phyloP scores from a whole-genome alignment of 2,113 vertebrate species.

The Budorcas taxicolor region DNA sequence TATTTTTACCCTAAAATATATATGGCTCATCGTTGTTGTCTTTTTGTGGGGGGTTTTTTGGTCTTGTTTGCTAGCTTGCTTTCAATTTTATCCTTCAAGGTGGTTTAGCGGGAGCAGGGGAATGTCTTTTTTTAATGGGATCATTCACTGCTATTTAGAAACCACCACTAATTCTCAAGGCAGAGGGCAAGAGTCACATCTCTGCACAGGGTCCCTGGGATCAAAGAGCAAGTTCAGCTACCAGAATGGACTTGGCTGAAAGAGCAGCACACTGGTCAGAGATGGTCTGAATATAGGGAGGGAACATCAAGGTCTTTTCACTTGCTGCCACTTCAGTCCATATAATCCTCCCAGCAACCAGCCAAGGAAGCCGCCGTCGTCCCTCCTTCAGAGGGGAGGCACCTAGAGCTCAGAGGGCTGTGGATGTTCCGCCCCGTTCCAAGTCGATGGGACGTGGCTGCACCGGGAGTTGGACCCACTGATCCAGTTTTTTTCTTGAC shows the following conservation, averaged over 20 bases:
- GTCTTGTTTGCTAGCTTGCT: background rate
- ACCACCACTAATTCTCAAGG: background rate
- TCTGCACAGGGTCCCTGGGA: background rate
- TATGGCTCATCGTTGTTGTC: background rate
- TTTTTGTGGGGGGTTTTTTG: background rate
- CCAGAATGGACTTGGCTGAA: background rate
- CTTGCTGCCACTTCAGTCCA: background rate
- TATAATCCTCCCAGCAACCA: background rate
- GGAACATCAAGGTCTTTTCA: background rate
- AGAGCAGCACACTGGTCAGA: background rate
- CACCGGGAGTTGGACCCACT: background rate
- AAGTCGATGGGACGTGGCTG: background rate
- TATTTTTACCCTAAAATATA: background rate
- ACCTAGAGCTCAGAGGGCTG: background rate
- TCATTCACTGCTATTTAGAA: background rate
- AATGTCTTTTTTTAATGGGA: background rate
- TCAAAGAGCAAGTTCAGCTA: background rate
- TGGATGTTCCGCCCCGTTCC: background rate
- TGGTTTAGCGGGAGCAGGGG: background rate
- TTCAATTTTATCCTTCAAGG: background rate
- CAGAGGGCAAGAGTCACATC: background rate
- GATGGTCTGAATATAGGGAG: background rate
- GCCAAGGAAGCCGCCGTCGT: background rate
- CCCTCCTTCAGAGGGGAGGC: background rate
- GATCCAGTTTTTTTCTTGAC: background rate